Evolutionary conservation across 1,140 invertebrate genomes (phyloP).

Genomic region (Diorhabda elongata): DNA sequence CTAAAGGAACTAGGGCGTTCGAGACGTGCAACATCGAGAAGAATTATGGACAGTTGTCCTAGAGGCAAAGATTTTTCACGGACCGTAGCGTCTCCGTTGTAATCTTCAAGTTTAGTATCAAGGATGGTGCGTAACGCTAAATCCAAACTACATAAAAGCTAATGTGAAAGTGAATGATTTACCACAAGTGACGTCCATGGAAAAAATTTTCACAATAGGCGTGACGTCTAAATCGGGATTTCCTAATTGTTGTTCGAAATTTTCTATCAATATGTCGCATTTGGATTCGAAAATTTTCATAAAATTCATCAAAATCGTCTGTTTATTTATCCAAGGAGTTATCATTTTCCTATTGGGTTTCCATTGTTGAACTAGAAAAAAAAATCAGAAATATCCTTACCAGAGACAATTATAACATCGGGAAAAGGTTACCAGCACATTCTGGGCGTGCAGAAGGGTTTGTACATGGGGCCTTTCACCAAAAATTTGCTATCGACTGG

Average conservation of each 20-base stretch:
- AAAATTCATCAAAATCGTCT: slow-evolving; percentile 9
- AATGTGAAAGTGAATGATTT: background rate
- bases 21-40: background rate
- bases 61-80: background rate
- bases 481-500: too few species aligned
- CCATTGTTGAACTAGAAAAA: slow-evolving; percentile 18
- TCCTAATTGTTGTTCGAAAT: background rate
- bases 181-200: slow-evolving; percentile 25
- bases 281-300: slow-evolving; percentile 19
- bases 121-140: background rate
- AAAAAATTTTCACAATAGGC: slow-evolving; percentile 19
- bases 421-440: too few species aligned
- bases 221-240: slow-evolving; percentile 12
- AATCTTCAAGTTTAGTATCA: too few species aligned
- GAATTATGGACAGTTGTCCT: background rate
- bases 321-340: slow-evolving; percentile 17
- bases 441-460: too few species aligned
- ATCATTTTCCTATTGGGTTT: slow-evolving; percentile 21
- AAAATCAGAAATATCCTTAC: background rate
- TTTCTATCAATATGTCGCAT: slow-evolving; percentile 11
- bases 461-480: too few species aligned
- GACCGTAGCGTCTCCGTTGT: too few species aligned
- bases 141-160: background rate
- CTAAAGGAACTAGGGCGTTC: background rate
- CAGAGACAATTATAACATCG: background rate